phyloP scores from a whole-genome alignment of 2,113 vertebrate genomes.

The Pithys albifrons region DNA sequence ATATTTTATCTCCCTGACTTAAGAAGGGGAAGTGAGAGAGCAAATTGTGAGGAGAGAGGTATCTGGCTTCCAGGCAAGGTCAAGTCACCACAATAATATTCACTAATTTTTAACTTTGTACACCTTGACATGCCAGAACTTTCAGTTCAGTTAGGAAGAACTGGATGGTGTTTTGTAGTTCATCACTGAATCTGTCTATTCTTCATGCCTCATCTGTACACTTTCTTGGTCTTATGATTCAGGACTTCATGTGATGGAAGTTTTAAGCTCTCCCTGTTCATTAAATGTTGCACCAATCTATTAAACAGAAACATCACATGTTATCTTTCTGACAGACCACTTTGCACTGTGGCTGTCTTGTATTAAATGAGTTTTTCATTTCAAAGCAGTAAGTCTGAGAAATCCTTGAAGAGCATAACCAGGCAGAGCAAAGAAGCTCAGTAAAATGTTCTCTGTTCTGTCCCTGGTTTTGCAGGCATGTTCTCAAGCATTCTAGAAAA shows the following conservation, averaged over 20 bases:
- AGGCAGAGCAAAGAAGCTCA: background rate
- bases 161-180: background rate
- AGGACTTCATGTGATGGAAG: background rate
- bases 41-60: fast-evolving
- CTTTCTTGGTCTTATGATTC: background rate
- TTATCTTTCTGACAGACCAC: background rate
- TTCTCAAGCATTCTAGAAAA: background rate
- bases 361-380: background rate
- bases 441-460: background rate
- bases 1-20: background rate
- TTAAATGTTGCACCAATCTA: background rate
- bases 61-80: background rate
- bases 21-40: background rate
- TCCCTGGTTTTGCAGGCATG: background rate
- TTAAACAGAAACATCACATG: background rate
- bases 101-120: background rate
- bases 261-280: background rate
- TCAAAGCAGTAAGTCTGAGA: background rate
- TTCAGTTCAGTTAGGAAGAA: background rate
- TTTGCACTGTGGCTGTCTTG: background rate
- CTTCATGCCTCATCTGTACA: background rate
- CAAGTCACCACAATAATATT: background rate
- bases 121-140: background rate
- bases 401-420: background rate
- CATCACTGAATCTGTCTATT: background rate